These are phyloP conservation scores for Diuraphis noxia DNA, from an alignment of 1,140 invertebrate species.

Conservation along the genomic window DNA sequence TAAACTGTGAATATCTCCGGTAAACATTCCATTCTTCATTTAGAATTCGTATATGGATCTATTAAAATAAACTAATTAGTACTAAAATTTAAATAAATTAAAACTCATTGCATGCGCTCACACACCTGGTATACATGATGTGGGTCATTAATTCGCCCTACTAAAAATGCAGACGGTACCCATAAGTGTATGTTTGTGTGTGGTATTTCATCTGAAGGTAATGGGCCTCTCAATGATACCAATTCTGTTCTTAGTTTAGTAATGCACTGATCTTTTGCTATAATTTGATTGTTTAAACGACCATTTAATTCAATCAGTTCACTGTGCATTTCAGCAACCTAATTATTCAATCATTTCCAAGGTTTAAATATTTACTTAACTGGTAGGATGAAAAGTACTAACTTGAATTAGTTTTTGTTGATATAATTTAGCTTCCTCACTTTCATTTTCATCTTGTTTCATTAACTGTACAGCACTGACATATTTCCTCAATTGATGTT, in stretches of 20 bases:
- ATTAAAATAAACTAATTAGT: slow-evolving; percentile 16
- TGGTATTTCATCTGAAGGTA: slow-evolving; percentile 60
- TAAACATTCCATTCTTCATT: slow-evolving; percentile 94
- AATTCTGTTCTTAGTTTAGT: slow-evolving; percentile 70
- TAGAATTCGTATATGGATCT: slow-evolving; percentile 81
- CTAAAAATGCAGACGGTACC: slow-evolving; percentile 88
- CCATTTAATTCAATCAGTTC: slow-evolving; percentile 94
- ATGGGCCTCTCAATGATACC: slow-evolving; percentile 71
- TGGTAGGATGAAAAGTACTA: slow-evolving; percentile 13
- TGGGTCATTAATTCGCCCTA: slow-evolving; percentile 73
- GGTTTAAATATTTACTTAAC: neutral
- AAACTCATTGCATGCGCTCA: neutral
- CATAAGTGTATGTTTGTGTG: slow-evolving; percentile 78
- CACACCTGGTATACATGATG: slow-evolving; percentile 87
- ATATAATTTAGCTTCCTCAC: slow-evolving; percentile 78
- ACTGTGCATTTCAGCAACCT: slow-evolving; percentile 93
- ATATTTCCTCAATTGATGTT: slow-evolving; percentile 87
- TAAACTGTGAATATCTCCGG: slow-evolving; percentile 86
- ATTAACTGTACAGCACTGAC: slow-evolving; percentile 86
- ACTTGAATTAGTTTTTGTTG: slow-evolving; percentile 84
- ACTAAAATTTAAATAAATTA: neutral
- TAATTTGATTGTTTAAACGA: slow-evolving; percentile 64
- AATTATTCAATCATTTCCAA: neutral
- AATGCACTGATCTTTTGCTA: slow-evolving; percentile 63
- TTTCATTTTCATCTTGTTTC: slow-evolving; percentile 61